Evolutionary conservation across 2,888 invertebrate species (phyloP), one percentile per base, ranked within the genome.

Genomic region (Schizaphis graminum): DNA sequence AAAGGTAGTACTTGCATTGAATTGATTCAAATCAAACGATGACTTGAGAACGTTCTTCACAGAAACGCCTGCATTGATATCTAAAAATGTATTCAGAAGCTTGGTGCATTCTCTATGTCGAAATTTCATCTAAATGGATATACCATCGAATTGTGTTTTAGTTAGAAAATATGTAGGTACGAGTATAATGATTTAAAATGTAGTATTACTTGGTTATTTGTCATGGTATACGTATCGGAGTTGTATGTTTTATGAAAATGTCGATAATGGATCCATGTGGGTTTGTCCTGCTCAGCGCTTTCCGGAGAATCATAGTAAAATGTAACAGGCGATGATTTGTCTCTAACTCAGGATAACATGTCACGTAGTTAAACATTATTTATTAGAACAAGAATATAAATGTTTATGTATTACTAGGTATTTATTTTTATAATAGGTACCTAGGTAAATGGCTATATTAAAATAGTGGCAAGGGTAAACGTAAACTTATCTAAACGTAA

Each of bases 81-180:
- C 95, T 61, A 96, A 95, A 89, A 97, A 95, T 89, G 96, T 95
- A 95, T 97, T 96, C 41, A 97, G 95, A 0, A 96, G 95, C 95
- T 96, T 96, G n/a, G 95, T 95, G 95, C 96, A 96, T 95, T 97
- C 97, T 2, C 96, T 95, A 5, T 96, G 96, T 95, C 97, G 95
- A 11, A 57, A 2, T 88, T 88, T 92, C 88, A 92, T 41, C 92
- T 92, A 91, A 35, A 24, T 8, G 21, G 24, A 91, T 44, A 67
- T 24, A 90, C 24, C n/a, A 0, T 24, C 13, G 35, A 8, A 24
- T 89, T 57, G 3, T 24, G 1, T 56, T 35, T 35, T n/a, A 88
- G 24, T 26, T 35, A n/a, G 35, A 44, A 24, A 57, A 94, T 91
- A 88, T 67, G n/a, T 91, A 88, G 49, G n/a, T 87, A 94, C 53